phyloP scores from a whole-genome alignment of 2,888 invertebrate species.

The Tetranychus truncatus region DNA sequence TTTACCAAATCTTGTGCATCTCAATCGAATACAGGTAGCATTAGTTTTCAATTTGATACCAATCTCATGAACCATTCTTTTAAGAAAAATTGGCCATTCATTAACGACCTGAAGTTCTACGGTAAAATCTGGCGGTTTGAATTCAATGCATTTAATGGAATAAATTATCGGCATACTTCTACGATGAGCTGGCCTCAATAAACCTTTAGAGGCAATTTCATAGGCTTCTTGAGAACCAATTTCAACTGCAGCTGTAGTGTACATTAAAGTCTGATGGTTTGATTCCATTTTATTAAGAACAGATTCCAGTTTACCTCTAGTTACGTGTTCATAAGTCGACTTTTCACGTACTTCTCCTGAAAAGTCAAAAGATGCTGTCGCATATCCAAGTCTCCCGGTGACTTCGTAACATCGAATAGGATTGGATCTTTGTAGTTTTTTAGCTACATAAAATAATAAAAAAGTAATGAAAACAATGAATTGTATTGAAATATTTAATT shows the following conservation, averaged over 20 bases:
- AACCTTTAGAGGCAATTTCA: slow-evolving; percentile 63
- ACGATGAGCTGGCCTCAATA: slow-evolving; percentile 50
- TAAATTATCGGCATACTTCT: slow-evolving; percentile 58
- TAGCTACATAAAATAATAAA: not conserved
- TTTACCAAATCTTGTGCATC: slow-evolving; percentile 62
- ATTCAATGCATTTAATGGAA: slow-evolving; percentile 62
- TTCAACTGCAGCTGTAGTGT: slow-evolving; percentile 49
- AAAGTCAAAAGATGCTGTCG: slow-evolving; percentile 52
- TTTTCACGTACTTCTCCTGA: slow-evolving; percentile 52
- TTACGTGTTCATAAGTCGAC: slow-evolving; percentile 51
- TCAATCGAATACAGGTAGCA: slow-evolving; percentile 59
- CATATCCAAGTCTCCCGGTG: slow-evolving; percentile 53
- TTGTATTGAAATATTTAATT: not conserved
- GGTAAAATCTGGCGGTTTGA: slow-evolving; percentile 61
- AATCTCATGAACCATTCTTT: slow-evolving; percentile 58
- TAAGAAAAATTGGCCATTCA: slow-evolving; percentile 58
- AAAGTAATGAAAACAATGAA: not conserved
- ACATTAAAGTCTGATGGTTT: slow-evolving; percentile 52
- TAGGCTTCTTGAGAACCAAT: slow-evolving; percentile 72
- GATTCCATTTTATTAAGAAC: slow-evolving; percentile 62
- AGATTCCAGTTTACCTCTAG: slow-evolving; percentile 47
- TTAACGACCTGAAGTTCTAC: slow-evolving; percentile 72
- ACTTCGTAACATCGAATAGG: slow-evolving; percentile 49
- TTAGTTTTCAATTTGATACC: slow-evolving; percentile 57
- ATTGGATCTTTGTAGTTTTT: not conserved